Conservation (phyloP, 2,797 vertebrate genomes). For the Sebastes oblongus region DNA sequence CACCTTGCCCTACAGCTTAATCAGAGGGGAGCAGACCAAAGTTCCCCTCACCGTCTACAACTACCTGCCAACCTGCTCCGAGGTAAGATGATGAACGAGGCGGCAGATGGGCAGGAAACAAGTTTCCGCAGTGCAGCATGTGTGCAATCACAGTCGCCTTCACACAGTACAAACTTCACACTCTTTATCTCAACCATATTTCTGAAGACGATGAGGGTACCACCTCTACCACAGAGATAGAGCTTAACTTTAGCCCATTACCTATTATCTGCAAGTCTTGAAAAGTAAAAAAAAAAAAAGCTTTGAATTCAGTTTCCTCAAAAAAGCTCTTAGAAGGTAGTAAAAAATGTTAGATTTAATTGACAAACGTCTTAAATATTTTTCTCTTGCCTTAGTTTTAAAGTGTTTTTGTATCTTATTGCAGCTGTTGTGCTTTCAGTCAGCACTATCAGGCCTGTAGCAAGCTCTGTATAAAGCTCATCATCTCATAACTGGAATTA, state of each 20-base stretch:
- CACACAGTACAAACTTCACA: neutral
- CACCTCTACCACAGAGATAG: neutral
- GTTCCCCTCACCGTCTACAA: slow-evolving; percentile 91
- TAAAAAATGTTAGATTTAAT: neutral
- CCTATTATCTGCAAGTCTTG: neutral
- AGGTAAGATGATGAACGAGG: slow-evolving; percentile 78
- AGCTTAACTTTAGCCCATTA: neutral
- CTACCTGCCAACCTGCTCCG: slow-evolving; percentile 85
- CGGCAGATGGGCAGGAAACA: neutral
- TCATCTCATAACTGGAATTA: neutral
- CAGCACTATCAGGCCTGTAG: neutral
- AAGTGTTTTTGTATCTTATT: neutral
- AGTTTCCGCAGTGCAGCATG: neutral
- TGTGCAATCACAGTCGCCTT: neutral
- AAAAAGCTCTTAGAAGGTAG: neutral
- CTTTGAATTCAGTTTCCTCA: neutral
- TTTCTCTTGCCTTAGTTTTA: neutral
- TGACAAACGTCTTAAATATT: neutral
- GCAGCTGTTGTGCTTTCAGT: neutral
- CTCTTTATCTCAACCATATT: neutral
- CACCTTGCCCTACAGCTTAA: slow-evolving; percentile 87
- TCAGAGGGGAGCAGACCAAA: slow-evolving; percentile 93
- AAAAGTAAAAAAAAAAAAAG: neutral
- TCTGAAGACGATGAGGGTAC: neutral
- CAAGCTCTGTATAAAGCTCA: neutral